Evolutionary conservation across 1,140 invertebrate species (phyloP), one percentile per base, ranked within the genome.

Genomic region (Drosophila watanabei): DNA sequence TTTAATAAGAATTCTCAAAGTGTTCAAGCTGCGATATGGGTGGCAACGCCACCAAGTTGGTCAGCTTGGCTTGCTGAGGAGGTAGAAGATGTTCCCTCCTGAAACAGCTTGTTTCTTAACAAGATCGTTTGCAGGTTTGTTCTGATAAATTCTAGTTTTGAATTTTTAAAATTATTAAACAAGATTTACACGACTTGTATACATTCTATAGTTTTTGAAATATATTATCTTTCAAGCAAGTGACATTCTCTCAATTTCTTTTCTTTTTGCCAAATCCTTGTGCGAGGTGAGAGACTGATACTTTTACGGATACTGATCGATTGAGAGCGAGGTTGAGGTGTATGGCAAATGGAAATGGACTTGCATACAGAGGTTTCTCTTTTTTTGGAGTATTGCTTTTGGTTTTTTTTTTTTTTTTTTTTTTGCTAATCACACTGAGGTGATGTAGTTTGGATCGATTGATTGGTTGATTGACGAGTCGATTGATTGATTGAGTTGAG

Each of bases 321-420:
- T 68, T 46, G 64, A 61, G 82, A 80, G 57, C 65, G 58, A 79
- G 58, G 64, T 68, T 59, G 70, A 28, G 54, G 77, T 69, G 71
- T 85, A 89, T 89, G 85, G 77, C 79, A 85, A 85, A 90, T 89
- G 85, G 72, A 60, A 72, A 89, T 89, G 85, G 65, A 84, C 77
- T 88, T 89, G 85, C 81, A 89, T 84, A 81, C 65, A 60, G 64
- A 45, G 82, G 59, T 79, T 70, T 57, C 45, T 63, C 48, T 76
- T 66, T 72, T 69, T 66, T 66, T 57, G 33, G 32, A 75, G 71
- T 73, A 75, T 75, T 75, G 68, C 66, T 62, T 75, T 70, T 79
- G 64, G 39, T 71, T 81, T 69, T 45, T 46, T 54, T 45, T 54
- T 16, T 37, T 71, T 81, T 69, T 45, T 46, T 54, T 45, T 54